phyloP scores from a whole-genome alignment of 2,797 vertebrate genomes.

The Octomys mimax region DNA sequence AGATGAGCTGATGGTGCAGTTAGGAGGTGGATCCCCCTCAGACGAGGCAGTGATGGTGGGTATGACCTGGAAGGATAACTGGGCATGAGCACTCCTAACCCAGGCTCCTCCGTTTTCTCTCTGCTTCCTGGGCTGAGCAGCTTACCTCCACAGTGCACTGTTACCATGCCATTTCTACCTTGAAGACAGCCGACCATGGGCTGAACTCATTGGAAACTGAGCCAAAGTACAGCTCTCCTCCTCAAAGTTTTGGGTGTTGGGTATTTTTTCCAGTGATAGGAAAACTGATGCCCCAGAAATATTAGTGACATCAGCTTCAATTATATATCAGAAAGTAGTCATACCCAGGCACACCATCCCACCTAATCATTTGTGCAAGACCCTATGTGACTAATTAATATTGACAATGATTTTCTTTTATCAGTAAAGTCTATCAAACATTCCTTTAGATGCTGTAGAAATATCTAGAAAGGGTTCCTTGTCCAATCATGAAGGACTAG shows the following conservation, averaged over 20 bases:
- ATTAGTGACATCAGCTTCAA: not conserved
- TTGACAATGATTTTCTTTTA: not conserved
- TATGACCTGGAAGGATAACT: not conserved
- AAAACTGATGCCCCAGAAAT: not conserved
- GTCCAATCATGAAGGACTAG: not conserved
- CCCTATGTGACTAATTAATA: not conserved
- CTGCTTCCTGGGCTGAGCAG: not conserved
- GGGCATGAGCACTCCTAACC: not conserved
- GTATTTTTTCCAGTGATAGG: not conserved
- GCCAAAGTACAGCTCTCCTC: not conserved
- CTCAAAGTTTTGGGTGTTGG: not conserved
- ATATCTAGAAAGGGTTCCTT: not conserved
- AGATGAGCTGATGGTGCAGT: not conserved
- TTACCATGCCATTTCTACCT: not conserved
- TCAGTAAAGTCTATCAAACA: not conserved
- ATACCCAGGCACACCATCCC: not conserved
- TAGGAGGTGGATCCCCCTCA: not conserved
- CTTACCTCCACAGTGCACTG: not conserved
- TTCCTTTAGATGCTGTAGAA: not conserved
- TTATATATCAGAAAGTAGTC: conserved; percentile 5
- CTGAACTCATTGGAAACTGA: not conserved
- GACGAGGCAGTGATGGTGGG: not conserved
- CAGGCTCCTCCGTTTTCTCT: not conserved
- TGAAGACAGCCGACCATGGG: not conserved
- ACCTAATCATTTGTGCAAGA: not conserved